Evolutionary conservation across 2,797 vertebrate species (phyloP), one percentile per base, ranked within the genome.

Genomic region (Hephaestus fuliginosus): DNA sequence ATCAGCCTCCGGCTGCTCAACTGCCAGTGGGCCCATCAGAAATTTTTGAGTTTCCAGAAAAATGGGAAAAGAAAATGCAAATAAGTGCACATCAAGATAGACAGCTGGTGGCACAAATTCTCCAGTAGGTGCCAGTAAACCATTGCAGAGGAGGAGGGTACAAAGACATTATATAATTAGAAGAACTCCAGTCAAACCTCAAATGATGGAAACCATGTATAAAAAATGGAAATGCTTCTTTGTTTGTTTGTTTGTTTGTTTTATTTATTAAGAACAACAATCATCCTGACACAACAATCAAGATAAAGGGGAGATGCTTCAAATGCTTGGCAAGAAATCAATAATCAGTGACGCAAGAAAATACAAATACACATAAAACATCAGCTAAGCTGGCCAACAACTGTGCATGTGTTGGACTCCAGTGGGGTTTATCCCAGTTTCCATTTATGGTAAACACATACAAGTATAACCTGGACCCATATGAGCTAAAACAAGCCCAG

Each of bases 381-480:
- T 57, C 39, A 70, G 77, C 69, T 67, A 49, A 80, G 48, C 48
- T 57, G 69, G 57, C 69, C 15, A 13, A 66, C 48, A 75, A 66
- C 69, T 57, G n/a, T 68, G 70, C 15, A 28, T 20, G 33, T 52
- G 68, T 20, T 55, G 69, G 69, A 81, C 79, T 46, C 55, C 33
- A 44, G 57, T 10, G 48, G 80, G 77, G 66, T 80, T 88, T 76
- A 41, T 82, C 87, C 79, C 9, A 82, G 79, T 83, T 82, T 61
- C 92, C 90, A 91, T 95, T 89, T 91, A 93, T 61, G 91, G 93
- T 68, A 75, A 89, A 88, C 73, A 64, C 71, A 88, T 78, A 78
- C 70, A 43, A 85, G 84, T 65, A 78, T 53, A 82, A 78, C 76
- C 67, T 72, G 82, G 71, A 79, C 79, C 69, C 0, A 5, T 82